A percentile compares a stretch with the other conserved stretches of the same genome.
Evolutionary conservation across 1,140 invertebrate species (phyloP).

Genomic region (Drosophila nigrodunni): DNA sequence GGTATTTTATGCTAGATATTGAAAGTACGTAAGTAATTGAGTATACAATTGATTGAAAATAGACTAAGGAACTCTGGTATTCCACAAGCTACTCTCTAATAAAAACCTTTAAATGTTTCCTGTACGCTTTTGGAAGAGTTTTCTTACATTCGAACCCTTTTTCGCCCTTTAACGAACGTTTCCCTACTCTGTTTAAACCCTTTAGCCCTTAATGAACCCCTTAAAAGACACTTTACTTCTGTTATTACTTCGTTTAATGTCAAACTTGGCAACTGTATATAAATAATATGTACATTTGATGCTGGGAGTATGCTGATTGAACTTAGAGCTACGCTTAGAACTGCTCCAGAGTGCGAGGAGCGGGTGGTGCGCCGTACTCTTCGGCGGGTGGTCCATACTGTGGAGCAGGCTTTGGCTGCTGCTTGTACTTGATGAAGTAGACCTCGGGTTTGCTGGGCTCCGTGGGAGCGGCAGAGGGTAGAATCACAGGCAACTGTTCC

Average conservation of each 20-base stretch:
- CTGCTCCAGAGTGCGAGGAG: slow-evolving; percentile 70
- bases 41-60: no score
- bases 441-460: slow-evolving; percentile 87
- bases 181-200: no score
- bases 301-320: slow-evolving; percentile 4
- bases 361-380: slow-evolving; percentile 77
- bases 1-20: no score
- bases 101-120: no score
- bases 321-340: slow-evolving; percentile 48
- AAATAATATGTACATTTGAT: slow-evolving; percentile 69
- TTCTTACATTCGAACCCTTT: no score
- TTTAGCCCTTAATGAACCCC: no score
- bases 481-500: slow-evolving; percentile 73
- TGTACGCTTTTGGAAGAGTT: no score
- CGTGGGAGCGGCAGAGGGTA: slow-evolving; percentile 85
- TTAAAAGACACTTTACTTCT: slow-evolving; percentile 13
- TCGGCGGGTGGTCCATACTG: slow-evolving; percentile 77
- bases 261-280: slow-evolving; percentile 37
- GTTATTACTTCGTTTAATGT: slow-evolving; percentile 55
- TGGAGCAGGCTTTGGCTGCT: slow-evolving; percentile 68
- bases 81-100: no score
- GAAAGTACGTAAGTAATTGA: no score
- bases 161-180: no score
- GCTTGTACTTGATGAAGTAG: slow-evolving; percentile 87
- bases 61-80: no score